Evolutionary conservation across 2,888 invertebrate genomes (phyloP).

Genomic region (Heliconius ethilla): DNA sequence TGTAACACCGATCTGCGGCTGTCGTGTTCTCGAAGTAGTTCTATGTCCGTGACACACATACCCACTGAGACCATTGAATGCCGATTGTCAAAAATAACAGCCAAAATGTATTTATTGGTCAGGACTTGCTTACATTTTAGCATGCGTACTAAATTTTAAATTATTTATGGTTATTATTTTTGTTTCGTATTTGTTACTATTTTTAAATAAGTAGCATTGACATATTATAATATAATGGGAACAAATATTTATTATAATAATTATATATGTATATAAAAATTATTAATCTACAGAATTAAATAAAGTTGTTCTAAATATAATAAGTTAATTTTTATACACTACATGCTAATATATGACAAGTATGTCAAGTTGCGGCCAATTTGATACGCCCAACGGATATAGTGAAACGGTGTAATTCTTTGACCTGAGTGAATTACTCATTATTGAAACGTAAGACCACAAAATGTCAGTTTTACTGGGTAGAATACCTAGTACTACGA

Average conservation of each 20-base stretch:
- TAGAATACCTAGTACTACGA: neutral
- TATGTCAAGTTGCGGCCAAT: constrained; percentile 9
- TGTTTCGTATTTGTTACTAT: neutral
- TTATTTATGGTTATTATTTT: neutral
- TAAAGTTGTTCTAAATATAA: neutral
- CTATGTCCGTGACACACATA: constrained; percentile 39
- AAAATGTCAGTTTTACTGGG: constrained; percentile 13
- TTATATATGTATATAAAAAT: too few relatives aligned
- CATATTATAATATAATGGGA: neutral
- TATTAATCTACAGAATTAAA: neutral
- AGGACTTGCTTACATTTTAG: constrained; percentile 5
- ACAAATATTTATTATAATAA: neutral
- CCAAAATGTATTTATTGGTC: constrained; percentile 4
- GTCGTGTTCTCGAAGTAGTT: constrained; percentile 27
- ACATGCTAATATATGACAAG: neutral
- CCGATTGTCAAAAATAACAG: constrained; percentile 23
- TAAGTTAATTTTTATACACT: neutral
- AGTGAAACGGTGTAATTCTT: constrained; percentile 16
- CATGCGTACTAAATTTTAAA: neutral
- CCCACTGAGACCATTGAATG: constrained; percentile 35
- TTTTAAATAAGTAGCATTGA: neutral
- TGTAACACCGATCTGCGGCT: constrained; percentile 10
- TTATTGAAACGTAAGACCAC: constrained; percentile 5
- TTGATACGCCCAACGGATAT: constrained; percentile 3
- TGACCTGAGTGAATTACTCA: constrained; percentile 17